phyloP scores from a whole-genome alignment of 2,888 invertebrate genomes.

The Eustalomyia histrio region DNA sequence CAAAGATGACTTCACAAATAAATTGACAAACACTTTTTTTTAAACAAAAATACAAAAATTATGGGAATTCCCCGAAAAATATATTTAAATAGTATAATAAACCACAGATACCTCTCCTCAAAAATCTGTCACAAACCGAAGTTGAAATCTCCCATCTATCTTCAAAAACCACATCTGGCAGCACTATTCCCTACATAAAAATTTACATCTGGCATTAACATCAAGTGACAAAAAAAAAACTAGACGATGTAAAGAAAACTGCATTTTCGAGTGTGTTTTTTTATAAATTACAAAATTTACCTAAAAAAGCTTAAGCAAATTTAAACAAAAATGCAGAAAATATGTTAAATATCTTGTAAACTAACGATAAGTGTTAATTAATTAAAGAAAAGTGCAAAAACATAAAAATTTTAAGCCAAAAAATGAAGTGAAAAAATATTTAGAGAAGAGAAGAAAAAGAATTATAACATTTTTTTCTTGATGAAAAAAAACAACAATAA shows the following conservation, averaged over 20 bases:
- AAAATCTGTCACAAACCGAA: too few species aligned
- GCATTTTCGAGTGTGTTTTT: conserved; percentile 46
- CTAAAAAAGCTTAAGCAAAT: not conserved
- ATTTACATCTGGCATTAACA: conserved; percentile 36
- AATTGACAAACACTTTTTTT: too few species aligned
- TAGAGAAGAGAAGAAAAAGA: not conserved
- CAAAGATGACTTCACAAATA: too few species aligned
- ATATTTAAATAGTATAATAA: too few species aligned
- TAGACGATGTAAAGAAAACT: conserved; percentile 38
- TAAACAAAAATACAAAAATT: too few species aligned
- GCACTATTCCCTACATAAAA: too few species aligned
- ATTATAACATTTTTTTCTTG: conserved; percentile 14
- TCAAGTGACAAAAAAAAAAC: conserved; percentile 47
- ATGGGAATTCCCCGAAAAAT: too few species aligned
- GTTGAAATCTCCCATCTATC: too few species aligned
- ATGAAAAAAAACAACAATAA: conserved; percentile 40
- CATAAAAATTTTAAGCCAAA: not conserved
- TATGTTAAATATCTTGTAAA: not conserved
- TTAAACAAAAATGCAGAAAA: conserved; percentile 4
- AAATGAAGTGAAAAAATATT: not conserved
- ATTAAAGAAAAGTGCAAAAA: conserved; percentile 1
- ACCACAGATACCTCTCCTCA: too few species aligned
- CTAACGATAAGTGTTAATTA: not conserved
- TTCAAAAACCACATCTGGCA: too few species aligned
- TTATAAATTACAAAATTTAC: conserved; percentile 20